A percentile compares a stretch with the other conserved stretches of the same genome.
phyloP scores from a whole-genome alignment of 1,140 invertebrate genomes.

The Propsilocerus akamusi region DNA sequence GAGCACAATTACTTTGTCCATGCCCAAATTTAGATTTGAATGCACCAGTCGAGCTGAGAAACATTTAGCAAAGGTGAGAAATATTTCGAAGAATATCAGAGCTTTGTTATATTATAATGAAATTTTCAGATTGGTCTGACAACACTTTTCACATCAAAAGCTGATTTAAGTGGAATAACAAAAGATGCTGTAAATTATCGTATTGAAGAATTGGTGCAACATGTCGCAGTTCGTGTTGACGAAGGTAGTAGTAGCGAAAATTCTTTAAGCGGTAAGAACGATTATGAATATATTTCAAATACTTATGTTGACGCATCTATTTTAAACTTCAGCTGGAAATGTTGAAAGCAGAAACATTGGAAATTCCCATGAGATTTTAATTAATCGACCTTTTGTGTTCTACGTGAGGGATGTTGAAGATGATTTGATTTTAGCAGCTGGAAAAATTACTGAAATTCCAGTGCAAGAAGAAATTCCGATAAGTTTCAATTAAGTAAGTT shows the following conservation, averaged over 20 bases:
- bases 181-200: conserved; percentile 28
- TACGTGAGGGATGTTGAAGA: conserved; percentile 39
- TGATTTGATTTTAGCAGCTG: conserved; percentile 39
- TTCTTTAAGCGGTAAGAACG: conserved; percentile 6
- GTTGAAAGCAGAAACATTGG: conserved; percentile 14
- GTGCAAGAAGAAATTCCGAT: conserved; percentile 12
- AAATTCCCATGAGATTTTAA: conserved; percentile 25
- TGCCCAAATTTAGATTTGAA: conserved; percentile 21
- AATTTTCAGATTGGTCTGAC: conserved; percentile 31
- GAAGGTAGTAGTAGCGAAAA: conserved; percentile 21
- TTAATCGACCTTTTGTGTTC: conserved; percentile 47
- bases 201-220: conserved; percentile 38
- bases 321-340: conserved; percentile 9
- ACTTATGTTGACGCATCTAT: conserved; percentile 11
- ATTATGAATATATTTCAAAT: conserved; percentile 3
- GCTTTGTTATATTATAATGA: not conserved
- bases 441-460: conserved; percentile 31
- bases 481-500: not conserved
- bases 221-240: conserved; percentile 36
- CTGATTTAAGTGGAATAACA: conserved; percentile 33
- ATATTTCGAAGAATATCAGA: not conserved
- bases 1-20: conserved; percentile 8
- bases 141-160: conserved; percentile 32
- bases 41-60: conserved; percentile 20
- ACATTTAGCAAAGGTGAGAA: conserved; percentile 12